Conservation (phyloP, 2,797 vertebrate species). For the Sardinella longiceps region DNA sequence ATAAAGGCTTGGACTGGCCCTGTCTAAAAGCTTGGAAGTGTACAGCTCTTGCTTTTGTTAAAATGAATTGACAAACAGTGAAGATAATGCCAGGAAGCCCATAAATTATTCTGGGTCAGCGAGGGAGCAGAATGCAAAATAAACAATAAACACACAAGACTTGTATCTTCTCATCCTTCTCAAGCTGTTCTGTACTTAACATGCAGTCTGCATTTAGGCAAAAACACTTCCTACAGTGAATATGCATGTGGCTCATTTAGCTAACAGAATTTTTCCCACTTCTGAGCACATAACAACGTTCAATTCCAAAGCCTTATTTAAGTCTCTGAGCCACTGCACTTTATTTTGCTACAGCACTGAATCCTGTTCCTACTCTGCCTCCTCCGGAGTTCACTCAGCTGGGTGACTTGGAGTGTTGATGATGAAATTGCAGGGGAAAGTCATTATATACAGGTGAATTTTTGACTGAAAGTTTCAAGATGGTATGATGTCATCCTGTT, state of each 20-base stretch:
- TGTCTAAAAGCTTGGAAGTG: neutral
- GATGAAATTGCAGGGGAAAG: too few species aligned
- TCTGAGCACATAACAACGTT: neutral
- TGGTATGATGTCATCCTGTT: too few species aligned
- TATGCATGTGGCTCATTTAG: neutral
- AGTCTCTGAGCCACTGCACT: neutral
- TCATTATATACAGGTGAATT: too few species aligned
- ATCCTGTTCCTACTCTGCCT: neutral
- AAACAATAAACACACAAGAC: neutral
- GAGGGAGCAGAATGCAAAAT: neutral
- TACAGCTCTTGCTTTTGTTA: neutral
- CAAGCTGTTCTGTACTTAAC: neutral
- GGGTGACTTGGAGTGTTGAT: neutral
- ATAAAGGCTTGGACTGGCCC: too few species aligned
- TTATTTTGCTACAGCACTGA: neutral
- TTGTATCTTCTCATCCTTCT: neutral
- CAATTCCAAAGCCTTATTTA: neutral
- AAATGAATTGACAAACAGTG: neutral
- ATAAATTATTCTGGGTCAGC: neutral
- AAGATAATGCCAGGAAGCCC: neutral
- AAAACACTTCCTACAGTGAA: constrained; percentile 4
- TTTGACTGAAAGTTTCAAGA: too few species aligned
- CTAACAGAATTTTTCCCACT: constrained; percentile 10
- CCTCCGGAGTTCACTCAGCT: neutral
- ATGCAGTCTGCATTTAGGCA: neutral